Conservation (phyloP, 2,888 invertebrate species). For the Tolmerus cingulatus region DNA sequence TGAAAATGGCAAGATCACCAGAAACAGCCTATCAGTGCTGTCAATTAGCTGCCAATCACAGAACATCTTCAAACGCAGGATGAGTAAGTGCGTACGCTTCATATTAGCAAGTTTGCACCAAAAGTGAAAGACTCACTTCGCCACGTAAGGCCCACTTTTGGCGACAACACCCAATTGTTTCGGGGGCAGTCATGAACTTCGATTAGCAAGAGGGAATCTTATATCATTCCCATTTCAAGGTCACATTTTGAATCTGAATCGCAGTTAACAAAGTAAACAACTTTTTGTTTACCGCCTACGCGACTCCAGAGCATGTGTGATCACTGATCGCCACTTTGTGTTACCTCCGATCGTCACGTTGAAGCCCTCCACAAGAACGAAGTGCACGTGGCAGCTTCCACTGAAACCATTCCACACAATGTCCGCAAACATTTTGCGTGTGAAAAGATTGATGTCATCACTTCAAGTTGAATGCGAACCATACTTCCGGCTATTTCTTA, state of each 20-base stretch:
- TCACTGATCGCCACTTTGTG: not conserved
- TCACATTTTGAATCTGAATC: not conserved
- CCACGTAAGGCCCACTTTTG: not conserved
- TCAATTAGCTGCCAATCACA: not conserved
- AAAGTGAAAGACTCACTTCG: not conserved
- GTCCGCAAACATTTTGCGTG: not conserved
- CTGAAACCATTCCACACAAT: not conserved
- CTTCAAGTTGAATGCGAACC: not conserved
- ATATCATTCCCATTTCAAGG: not conserved
- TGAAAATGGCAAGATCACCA: conserved; percentile 1
- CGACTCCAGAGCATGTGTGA: not conserved
- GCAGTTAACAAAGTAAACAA: not conserved
- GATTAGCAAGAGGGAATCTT: not conserved
- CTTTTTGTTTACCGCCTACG: not conserved
- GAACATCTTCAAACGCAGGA: not conserved
- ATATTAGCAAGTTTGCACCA: not conserved
- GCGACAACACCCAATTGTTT: not conserved
- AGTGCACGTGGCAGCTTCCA: not conserved
- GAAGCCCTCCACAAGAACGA: not conserved
- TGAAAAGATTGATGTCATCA: not conserved
- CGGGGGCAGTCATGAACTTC: not conserved
- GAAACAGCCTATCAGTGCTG: not conserved
- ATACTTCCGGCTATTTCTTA: not conserved
- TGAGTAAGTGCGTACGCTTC: not conserved
- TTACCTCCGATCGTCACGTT: not conserved